Percentiles rank a stretch among this genome's conserved stretches.
Conservation (phyloP, 2,113 vertebrate species). For the Macquaria australasica region DNA sequence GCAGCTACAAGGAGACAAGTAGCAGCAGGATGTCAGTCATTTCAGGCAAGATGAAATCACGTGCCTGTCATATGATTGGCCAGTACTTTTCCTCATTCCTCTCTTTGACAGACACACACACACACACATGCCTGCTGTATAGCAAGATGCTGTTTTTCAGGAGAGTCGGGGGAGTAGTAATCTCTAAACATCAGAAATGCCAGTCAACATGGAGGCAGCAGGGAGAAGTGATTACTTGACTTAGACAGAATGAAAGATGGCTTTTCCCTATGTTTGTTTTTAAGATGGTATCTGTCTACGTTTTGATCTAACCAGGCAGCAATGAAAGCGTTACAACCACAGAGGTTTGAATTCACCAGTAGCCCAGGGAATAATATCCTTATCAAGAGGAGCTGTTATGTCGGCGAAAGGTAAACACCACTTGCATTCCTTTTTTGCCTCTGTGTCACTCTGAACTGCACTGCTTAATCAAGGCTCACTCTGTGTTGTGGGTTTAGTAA, state of each 20-base stretch:
- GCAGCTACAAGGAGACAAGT: slow-evolving; percentile 11
- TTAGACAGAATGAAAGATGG: slow-evolving; percentile 35
- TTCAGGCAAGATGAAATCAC: slow-evolving; percentile 1
- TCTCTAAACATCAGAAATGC: slow-evolving; percentile 52
- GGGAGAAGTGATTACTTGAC: slow-evolving; percentile 37
- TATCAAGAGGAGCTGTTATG: slow-evolving; percentile 54
- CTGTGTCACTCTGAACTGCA: slow-evolving; percentile 22
- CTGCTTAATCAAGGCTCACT: slow-evolving; percentile 11
- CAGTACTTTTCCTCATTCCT: slow-evolving; percentile 33
- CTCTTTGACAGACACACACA: slow-evolving; percentile 22
- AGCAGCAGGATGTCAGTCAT: slow-evolving; percentile 28
- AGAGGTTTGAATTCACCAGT: slow-evolving; percentile 38
- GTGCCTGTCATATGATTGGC: not conserved
- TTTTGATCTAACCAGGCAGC: slow-evolving; percentile 39
- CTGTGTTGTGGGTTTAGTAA: slow-evolving; percentile 32
- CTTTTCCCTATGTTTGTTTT: slow-evolving; percentile 27
- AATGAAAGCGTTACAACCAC: slow-evolving; percentile 27
- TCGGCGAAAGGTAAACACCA: slow-evolving; percentile 49
- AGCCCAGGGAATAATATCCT: slow-evolving; percentile 29
- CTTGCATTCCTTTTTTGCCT: slow-evolving; percentile 21
- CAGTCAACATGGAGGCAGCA: slow-evolving; percentile 37
- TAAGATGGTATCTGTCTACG: slow-evolving; percentile 26
- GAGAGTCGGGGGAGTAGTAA: slow-evolving; percentile 2
- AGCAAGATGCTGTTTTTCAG: slow-evolving; percentile 35
- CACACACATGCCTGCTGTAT: slow-evolving; percentile 27